Evolutionary conservation across 2,888 invertebrate genomes (phyloP).

Genomic region (Synanthedon formicaeformis): DNA sequence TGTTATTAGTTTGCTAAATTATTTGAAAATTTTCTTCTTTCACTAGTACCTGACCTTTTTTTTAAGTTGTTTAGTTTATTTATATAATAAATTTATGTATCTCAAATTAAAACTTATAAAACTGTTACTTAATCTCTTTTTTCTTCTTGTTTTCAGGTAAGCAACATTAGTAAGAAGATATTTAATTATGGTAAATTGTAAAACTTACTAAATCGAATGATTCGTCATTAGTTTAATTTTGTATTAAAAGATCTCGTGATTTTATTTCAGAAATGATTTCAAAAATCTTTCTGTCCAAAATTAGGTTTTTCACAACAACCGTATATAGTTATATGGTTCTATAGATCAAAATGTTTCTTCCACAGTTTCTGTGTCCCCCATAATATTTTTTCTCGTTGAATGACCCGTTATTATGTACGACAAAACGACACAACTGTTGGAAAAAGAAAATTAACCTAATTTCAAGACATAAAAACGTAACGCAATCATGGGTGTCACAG

Average conservation of each 20-base stretch:
- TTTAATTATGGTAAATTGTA: neutral
- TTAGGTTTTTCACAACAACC: too few species aligned
- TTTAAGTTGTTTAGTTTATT: neutral
- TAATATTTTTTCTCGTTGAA: too few species aligned
- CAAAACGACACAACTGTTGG: too few species aligned
- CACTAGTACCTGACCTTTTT: neutral
- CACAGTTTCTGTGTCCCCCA: too few species aligned
- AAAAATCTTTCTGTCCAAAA: too few species aligned
- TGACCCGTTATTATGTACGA: too few species aligned
- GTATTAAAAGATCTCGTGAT: too few species aligned
- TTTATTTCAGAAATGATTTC: too few species aligned
- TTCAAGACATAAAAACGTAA: neutral
- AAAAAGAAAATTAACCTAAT: neutral
- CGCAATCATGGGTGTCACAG: neutral
- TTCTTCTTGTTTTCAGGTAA: neutral
- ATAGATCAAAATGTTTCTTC: too few species aligned
- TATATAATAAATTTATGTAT: neutral
- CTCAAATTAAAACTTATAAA: neutral
- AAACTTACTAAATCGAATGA: neutral
- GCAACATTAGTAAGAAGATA: neutral
- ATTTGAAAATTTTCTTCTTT: neutral
- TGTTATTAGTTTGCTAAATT: neutral
- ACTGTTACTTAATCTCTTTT: neutral
- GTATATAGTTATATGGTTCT: too few species aligned
- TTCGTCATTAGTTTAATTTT: too few species aligned